Base-by-base conservation (phyloP, 1,140 invertebrate genomes). In the Camponotus floridanus region DNA sequence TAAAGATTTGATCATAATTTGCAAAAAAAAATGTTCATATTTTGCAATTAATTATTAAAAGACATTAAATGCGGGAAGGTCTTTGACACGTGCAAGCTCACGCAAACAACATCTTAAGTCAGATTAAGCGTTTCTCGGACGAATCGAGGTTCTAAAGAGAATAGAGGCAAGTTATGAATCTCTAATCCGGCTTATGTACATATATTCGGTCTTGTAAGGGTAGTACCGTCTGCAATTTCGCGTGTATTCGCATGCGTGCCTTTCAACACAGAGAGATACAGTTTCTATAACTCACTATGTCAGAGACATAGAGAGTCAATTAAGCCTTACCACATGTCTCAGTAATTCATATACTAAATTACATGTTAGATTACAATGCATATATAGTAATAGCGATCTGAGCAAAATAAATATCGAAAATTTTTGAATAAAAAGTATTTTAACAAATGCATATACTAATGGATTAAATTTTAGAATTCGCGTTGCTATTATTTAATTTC, bases 141-240 rank as follows among this genome's bases (percentile, higher is more conserved):
- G 26, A 36, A 39, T 67, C 45, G 42, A 4, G n/a, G 21, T 42
- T 68, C 76, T 68, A 80, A 48, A 8, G 33, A 78, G 76, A 78
- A 79, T 55, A 74, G 45, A n/a, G 13, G 45, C 36, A 31, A 33
- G 88, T 91, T 92, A 92, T 92, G 91, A 92, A 91, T 91, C 89
- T 78, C 90, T 92, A 91, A 92, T 92, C 91, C 88, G 61, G 71
- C 89, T 80, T 70, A 80, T 57, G 84, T 90, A 71, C 76, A 90
- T 91, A 71, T 73, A 90, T 87, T 84, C 64, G 87, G 90, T 92
- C 91, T 89, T 88, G 79, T 88, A 87, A 91, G 61, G 57, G 71
- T 79, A 36, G 70, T 51, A 79, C 64, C 86, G 88, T 64, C 83
- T 90, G 87, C 88, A 91, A 91, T 92, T 91, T 88, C 91, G 78